Conservation (phyloP, 2,113 vertebrate species). For the Mesembrinibis cayennensis region DNA sequence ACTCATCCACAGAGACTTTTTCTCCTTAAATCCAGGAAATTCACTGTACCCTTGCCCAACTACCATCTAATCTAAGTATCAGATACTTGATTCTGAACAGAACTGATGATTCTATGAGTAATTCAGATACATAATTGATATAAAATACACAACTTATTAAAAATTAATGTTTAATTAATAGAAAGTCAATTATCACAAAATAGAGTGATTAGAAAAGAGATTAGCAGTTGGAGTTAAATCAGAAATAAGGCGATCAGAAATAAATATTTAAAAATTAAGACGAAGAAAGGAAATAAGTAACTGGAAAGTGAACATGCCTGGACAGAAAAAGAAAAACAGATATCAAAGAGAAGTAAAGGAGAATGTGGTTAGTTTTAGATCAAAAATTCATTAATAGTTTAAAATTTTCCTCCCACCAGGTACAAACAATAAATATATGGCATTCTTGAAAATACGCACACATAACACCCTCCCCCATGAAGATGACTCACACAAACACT, state of each 20-base stretch:
- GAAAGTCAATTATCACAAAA: not conserved
- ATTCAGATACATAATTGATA: not conserved
- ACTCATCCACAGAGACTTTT: not conserved
- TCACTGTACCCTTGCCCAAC: not conserved
- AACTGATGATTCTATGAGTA: not conserved
- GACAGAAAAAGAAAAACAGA: not conserved
- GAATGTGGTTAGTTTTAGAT: not conserved
- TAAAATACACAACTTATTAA: not conserved
- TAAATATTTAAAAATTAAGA: not conserved
- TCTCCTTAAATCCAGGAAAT: not conserved
- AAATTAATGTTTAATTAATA: not conserved
- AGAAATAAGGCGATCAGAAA: not conserved
- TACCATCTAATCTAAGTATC: not conserved
- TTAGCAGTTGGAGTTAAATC: not conserved
- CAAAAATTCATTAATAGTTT: not conserved
- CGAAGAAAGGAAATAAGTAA: not conserved
- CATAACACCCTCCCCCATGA: not conserved
- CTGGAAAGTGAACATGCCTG: not conserved
- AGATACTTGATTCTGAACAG: not conserved
- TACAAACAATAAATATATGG: not conserved
- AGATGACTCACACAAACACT: not conserved
- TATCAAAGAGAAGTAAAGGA: not conserved
- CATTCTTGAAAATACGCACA: not conserved
- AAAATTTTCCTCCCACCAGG: not conserved
- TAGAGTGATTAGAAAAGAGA: not conserved